Evolutionary conservation across 2,888 invertebrate species (phyloP).

Genomic region (Orthosia cruda): DNA sequence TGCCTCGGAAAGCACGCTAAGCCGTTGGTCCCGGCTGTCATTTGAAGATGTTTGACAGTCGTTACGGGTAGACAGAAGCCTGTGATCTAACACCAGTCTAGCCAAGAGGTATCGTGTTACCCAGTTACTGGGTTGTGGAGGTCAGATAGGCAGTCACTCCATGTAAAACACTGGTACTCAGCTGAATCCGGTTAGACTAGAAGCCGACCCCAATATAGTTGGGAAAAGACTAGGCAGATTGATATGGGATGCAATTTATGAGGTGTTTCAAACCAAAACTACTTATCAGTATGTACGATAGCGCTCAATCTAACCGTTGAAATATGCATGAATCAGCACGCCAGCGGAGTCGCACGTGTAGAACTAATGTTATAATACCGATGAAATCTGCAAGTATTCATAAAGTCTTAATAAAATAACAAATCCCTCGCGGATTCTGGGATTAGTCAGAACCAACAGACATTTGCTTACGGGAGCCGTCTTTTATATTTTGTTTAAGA

Average conservation of each 20-base stretch:
- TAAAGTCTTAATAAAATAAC: conserved; percentile 21
- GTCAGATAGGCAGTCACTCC: too few relatives aligned
- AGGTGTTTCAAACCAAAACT: conserved; percentile 23
- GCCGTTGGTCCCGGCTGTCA: too few relatives aligned
- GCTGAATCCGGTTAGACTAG: too few relatives aligned
- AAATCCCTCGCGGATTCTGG: conserved; percentile 30
- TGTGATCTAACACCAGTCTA: too few relatives aligned
- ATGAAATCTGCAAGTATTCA: conserved; percentile 18
- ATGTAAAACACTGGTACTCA: too few relatives aligned
- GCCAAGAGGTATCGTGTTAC: too few relatives aligned
- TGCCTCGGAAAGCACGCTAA: too few relatives aligned
- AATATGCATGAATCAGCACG: conserved; percentile 40
- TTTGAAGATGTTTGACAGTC: too few relatives aligned
- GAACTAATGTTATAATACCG: conserved; percentile 23
- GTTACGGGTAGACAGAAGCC: too few relatives aligned
- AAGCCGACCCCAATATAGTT: too few relatives aligned
- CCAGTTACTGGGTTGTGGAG: too few relatives aligned
- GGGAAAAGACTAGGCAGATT: too few relatives aligned
- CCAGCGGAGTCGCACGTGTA: conserved; percentile 9
- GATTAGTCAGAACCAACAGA: conserved; percentile 23
- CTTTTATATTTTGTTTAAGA: conserved; percentile 4
- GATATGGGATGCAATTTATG: conserved; percentile 15
- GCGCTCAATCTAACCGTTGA: conserved; percentile 29
- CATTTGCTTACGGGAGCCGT: conserved; percentile 9
- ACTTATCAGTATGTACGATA: conserved; percentile 45